These are phyloP conservation scores for Anastrepha obliqua DNA, from an alignment of 1,140 invertebrate species.

Conservation along the genomic window DNA sequence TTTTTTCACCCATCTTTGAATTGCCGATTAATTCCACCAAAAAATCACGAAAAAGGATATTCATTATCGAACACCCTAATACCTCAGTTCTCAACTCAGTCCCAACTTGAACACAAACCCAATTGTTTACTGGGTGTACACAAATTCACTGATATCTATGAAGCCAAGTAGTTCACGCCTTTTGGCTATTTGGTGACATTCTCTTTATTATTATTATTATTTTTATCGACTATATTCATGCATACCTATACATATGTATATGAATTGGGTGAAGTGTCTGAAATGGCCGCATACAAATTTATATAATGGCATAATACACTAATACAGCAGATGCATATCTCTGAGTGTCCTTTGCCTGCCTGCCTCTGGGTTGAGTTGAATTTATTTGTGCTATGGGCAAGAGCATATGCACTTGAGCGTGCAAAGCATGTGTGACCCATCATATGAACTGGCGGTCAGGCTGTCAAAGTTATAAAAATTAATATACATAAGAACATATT, in stretches of 20 bases:
- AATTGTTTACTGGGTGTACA: neutral
- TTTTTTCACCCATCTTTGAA: too few relatives aligned
- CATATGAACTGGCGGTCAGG: neutral
- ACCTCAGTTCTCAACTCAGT: too few relatives aligned
- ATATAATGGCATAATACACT: slow-evolving; percentile 37
- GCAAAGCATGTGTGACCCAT: neutral
- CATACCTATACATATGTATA: neutral
- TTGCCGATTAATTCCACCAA: too few relatives aligned
- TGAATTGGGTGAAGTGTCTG: neutral
- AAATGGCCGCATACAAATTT: slow-evolving; percentile 36
- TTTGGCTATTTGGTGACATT: neutral
- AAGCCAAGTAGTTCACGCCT: slow-evolving; percentile 8
- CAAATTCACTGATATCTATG: neutral
- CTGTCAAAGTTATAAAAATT: slow-evolving; percentile 50
- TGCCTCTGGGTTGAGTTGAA: neutral
- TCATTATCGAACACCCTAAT: too few relatives aligned
- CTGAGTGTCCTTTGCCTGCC: slow-evolving; percentile 18
- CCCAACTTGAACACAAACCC: too few relatives aligned
- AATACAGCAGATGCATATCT: slow-evolving; percentile 27
- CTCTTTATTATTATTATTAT: neutral
- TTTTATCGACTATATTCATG: neutral
- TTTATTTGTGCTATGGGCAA: slow-evolving; percentile 22
- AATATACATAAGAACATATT: neutral
- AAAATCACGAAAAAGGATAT: too few relatives aligned
- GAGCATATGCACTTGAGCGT: slow-evolving; percentile 18